Percentiles rank a stretch among this genome's conserved stretches.
phyloP scores from a whole-genome alignment of 2,113 vertebrate genomes.

The Callocephalon fimbriatum region DNA sequence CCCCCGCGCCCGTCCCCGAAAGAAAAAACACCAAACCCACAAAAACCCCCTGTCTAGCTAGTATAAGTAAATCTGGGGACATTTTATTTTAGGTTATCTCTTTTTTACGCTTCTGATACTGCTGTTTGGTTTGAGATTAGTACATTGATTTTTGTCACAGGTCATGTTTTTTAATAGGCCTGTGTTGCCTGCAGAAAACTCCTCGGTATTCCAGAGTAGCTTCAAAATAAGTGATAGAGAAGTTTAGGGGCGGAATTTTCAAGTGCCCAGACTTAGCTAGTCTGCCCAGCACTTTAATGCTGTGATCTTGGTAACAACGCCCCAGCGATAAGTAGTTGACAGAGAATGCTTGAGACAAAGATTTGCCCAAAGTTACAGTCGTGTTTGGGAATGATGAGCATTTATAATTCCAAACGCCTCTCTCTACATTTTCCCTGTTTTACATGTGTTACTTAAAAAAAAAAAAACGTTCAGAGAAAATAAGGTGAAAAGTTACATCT shows the following conservation, averaged over 20 bases:
- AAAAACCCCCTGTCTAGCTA: neutral
- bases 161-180: slow-evolving; percentile 80
- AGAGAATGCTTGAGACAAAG: neutral
- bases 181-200: slow-evolving; percentile 67
- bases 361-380: neutral
- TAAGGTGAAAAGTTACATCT: neutral
- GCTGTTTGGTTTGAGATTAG: slow-evolving; percentile 80
- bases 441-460: neutral
- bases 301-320: neutral
- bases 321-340: neutral
- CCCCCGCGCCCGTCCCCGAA: rapidly evolving
- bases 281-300: neutral
- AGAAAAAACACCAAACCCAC: no score
- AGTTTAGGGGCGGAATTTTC: slow-evolving; percentile 62
- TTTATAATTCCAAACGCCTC: neutral
- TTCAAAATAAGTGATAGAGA: slow-evolving; percentile 41
- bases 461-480: neutral
- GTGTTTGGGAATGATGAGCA: neutral
- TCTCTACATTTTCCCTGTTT: neutral
- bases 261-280: slow-evolving; percentile 12
- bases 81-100: slow-evolving; percentile 72
- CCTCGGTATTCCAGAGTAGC: slow-evolving; percentile 13
- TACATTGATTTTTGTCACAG: slow-evolving; percentile 82
- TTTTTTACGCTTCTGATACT: slow-evolving; percentile 74
- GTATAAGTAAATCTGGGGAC: slow-evolving; percentile 46